These are phyloP conservation scores for Meloidogyne hapla DNA, from an alignment of 1,140 invertebrate species.

Conservation along the genomic window DNA sequence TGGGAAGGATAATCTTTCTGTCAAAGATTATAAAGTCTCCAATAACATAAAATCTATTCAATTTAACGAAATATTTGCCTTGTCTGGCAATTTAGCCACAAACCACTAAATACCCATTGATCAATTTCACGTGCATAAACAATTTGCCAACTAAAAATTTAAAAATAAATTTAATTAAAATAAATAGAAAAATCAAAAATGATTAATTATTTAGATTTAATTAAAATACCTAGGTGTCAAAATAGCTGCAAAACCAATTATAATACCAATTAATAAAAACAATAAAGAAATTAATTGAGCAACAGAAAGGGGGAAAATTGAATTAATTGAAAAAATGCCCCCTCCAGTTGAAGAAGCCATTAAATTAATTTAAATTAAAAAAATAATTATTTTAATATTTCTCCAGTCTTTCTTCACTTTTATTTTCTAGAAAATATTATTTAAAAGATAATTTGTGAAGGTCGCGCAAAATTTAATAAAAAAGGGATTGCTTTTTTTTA, in stretches of 20 bases:
- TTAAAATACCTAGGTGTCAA: constrained; percentile 41
- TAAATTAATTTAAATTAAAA: too few relatives aligned
- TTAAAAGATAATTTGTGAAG: background rate
- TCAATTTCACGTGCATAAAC: constrained; percentile 52
- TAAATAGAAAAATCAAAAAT: constrained; percentile 26
- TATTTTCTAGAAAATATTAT: background rate
- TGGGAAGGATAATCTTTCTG: too few relatives aligned
- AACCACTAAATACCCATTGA: constrained; percentile 52
- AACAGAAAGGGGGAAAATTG: constrained; percentile 19
- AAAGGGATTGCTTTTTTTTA: too few relatives aligned
- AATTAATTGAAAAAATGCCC: background rate
- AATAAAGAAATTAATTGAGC: constrained; percentile 42
- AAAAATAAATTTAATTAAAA: constrained; percentile 30
- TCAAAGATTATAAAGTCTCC: too few relatives aligned
- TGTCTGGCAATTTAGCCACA: constrained; percentile 52
- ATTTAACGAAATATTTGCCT: constrained; percentile 18
- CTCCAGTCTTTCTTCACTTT: too few relatives aligned
- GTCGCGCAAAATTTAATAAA: too few relatives aligned
- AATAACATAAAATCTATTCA: too few relatives aligned
- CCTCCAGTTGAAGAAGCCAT: background rate
- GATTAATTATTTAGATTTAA: constrained; percentile 33
- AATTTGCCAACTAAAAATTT: constrained; percentile 39
- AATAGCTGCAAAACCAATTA: constrained; percentile 43
- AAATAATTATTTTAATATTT: too few relatives aligned
- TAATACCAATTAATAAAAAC: constrained; percentile 34